Base-by-base conservation (phyloP, 1,140 invertebrate species). In the Drosophila albomicans region DNA sequence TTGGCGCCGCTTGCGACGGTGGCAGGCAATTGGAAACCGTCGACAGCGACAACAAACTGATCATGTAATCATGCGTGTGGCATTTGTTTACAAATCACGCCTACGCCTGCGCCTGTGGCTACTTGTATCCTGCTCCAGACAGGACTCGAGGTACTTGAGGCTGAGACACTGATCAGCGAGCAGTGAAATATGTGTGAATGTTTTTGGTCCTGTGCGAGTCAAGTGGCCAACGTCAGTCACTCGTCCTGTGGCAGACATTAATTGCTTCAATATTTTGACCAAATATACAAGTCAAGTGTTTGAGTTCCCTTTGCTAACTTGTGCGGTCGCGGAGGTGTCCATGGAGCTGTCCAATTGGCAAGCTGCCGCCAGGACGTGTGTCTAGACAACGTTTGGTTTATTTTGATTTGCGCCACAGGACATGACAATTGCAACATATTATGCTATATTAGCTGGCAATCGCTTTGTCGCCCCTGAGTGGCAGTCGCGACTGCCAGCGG, bases 61-160 rank as follows among this genome's bases (percentile, higher is more conserved):
- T 89, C 78, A 85, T 89, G 74, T 88, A 82, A 88, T 88, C 45
- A 64, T 72, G 75, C 65, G 78, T 79, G 81, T 81, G 71, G 66
- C 67, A 67, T 66, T 73, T 86, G 84, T 88, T 88, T 88, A 88
- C 65, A 88, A 68, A 61, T 89, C 73, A 89, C 84, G 84, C 84
- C 79, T 78, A 52, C 15, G 38, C 41, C 46, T 65, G 20, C 3
- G 20, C 0, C 20, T 25, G 3, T 25, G 70, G 73, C 73, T 75
- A 79, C 84, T 78, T 70, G 65, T 76, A 63, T 64, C 62, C 49
- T 64, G 13, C n/a, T 28, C 77, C 66, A 75, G 62, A 78, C 72
- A 81, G 79, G 61, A 61, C 62, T 10, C 8, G 8, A 8, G 35
- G 1, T 69, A 81, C 81, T 89, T 68, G 81, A 89, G 72, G 20